Conservation (phyloP, 1,140 invertebrate species). For the Myzus persicae region DNA sequence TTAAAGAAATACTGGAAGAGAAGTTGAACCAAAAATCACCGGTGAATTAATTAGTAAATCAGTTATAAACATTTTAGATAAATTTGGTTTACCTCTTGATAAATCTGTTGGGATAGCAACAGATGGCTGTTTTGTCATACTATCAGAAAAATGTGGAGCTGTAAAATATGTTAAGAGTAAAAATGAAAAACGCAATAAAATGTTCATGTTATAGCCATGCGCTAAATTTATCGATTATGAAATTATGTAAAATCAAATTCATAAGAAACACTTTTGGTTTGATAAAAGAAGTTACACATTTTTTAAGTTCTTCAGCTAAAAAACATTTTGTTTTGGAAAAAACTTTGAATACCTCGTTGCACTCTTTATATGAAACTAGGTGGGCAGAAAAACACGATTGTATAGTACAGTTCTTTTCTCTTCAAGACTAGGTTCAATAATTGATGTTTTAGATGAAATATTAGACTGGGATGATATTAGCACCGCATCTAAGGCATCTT, state of each 20-base stretch:
- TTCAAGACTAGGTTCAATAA: too few species aligned
- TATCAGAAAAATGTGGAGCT: background rate
- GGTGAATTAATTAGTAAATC: too few species aligned
- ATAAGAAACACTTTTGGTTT: background rate
- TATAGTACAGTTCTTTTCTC: background rate
- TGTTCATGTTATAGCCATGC: background rate
- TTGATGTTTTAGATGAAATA: too few species aligned
- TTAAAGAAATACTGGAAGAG: too few species aligned
- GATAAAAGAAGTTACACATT: background rate
- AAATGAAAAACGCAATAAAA: background rate
- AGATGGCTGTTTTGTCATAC: too few species aligned
- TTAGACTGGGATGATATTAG: too few species aligned
- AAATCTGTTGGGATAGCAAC: too few species aligned
- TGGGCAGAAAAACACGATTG: background rate
- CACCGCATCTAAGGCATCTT: too few species aligned
- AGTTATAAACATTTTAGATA: too few species aligned
- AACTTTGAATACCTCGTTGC: background rate
- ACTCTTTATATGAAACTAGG: background rate
- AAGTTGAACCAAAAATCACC: too few species aligned
- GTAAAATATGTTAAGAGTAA: background rate
- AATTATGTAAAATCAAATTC: background rate
- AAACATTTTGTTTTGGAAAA: background rate
- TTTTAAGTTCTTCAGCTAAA: background rate
- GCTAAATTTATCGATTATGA: background rate
- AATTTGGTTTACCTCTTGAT: too few species aligned